Evolutionary conservation across 2,113 vertebrate genomes (phyloP), one percentile per base, ranked within the genome.

Genomic region (Prionailurus viverrinus): DNA sequence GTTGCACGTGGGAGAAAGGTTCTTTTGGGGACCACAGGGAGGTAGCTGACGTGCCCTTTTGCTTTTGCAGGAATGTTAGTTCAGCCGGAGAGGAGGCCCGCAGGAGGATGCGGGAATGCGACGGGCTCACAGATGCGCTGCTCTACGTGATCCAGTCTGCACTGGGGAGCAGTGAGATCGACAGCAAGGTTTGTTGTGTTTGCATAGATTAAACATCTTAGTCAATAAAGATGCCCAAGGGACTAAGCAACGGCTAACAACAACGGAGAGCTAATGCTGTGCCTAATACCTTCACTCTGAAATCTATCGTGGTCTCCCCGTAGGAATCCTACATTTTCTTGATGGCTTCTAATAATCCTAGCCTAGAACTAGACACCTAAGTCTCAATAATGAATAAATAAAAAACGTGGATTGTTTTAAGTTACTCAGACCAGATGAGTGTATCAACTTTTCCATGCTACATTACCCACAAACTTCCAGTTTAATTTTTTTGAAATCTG

Each of bases 21-120:
- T 69, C 8, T 53, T 92, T 58, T 18, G 48, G 0, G 51, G 65
- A 31, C 36, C 41, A 5, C 69, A 5, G 0, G 8, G 39, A 5
- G 65, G 58, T 69, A 21, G 15, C 84, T 99, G 89, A 98, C 11
- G 0, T 13, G n/a, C 95, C 29, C 89, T 89, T 83, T 98, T 99
- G 89, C 97, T 94, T 99, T 99, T 99, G 39, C 99, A 99, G 99
- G 99, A 99, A 99, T 96, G 99, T 99, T 97, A 99, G 99, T 98
- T 99, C 99, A 27, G 99, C 99, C 69, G 99, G 99, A 97, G 99
- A 99, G 98, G 99, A 99, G 98, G 99, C 99, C 78, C 99, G 99
- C 96, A 99, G 99, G 89, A 99, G 99, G 97, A 99, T 99, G 99
- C 99, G 99, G 97, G 99, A 99, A 98, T 99, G 99, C 84, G 99